These are phyloP conservation scores for Dryobates pubescens DNA, from an alignment of 2,797 vertebrate genomes.

Conservation along the genomic window DNA sequence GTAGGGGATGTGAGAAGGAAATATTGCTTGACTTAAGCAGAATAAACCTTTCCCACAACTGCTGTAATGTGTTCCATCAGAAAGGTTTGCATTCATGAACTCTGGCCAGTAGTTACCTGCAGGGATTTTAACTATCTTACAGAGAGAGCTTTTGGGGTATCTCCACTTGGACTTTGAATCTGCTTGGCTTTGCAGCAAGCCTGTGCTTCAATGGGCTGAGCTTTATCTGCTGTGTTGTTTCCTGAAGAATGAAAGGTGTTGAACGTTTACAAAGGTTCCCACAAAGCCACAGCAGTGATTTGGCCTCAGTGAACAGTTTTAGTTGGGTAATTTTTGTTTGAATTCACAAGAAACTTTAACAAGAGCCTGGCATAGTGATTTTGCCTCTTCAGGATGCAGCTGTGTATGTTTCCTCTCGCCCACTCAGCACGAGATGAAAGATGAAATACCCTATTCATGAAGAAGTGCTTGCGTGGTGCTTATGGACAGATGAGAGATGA, in stretches of 20 bases:
- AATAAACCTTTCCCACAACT: background rate
- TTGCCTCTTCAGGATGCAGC: constrained; percentile 68
- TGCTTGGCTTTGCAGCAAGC: background rate
- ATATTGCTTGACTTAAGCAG: background rate
- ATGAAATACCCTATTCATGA: constrained; percentile 70
- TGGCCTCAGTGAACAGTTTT: constrained; percentile 45
- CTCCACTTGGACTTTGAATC: background rate
- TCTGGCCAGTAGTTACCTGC: background rate
- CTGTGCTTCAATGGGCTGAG: background rate
- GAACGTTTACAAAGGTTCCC: background rate
- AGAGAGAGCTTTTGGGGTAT: background rate
- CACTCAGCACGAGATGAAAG: constrained; percentile 63
- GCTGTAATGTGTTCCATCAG: background rate
- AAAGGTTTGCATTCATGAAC: background rate
- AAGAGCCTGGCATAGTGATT: constrained; percentile 45
- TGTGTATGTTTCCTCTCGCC: constrained; percentile 68
- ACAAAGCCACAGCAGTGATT: constrained; percentile 48
- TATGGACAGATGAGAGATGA: constrained; percentile 29
- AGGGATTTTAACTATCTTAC: background rate
- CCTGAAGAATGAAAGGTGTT: background rate
- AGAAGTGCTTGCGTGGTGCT: constrained; percentile 49
- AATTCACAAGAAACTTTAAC: constrained; percentile 62
- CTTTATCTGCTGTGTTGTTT: background rate
- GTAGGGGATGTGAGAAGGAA: background rate
- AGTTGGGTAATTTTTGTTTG: constrained; percentile 65